These are phyloP conservation scores for Acanthopleura granulata DNA, from an alignment of 2,888 invertebrate species.

Conservation along the genomic window DNA sequence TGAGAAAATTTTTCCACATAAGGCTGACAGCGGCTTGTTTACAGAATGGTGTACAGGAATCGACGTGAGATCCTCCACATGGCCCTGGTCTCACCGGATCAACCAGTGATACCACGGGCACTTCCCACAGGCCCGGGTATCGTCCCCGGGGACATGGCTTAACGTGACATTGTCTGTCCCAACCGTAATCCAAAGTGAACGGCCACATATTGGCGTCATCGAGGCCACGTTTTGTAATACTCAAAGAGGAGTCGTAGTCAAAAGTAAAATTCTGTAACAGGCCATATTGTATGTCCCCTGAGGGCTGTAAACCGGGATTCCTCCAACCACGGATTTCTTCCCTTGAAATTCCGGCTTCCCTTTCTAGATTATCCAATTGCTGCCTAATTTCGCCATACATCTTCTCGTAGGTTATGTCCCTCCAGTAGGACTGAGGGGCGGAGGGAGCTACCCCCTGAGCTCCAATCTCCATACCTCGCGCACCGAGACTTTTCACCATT, in stretches of 20 bases:
- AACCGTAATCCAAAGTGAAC: conserved; percentile 33
- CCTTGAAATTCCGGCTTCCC: conserved; percentile 37
- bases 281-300: conserved; percentile 44
- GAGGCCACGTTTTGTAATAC: conserved; percentile 33
- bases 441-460: conserved; percentile 86
- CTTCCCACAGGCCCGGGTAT: conserved; percentile 45
- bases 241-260: conserved; percentile 51
- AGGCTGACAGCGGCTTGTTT: conserved; percentile 67
- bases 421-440: conserved; percentile 76
- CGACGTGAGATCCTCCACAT: conserved; percentile 44
- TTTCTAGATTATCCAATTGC: conserved; percentile 46
- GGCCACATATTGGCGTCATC: conserved; percentile 41
- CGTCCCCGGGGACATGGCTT: conserved; percentile 39
- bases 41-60: conserved; percentile 47
- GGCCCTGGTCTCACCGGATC: conserved; percentile 42
- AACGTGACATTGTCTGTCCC: conserved; percentile 35
- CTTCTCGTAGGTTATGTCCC: conserved; percentile 88
- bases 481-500: conserved; percentile 95
- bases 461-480: conserved; percentile 96
- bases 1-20: conserved; percentile 81
- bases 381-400: conserved; percentile 87
- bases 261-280: conserved; percentile 43
- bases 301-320: conserved; percentile 49
- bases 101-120: conserved; percentile 42
- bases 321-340: conserved; percentile 52